Evolutionary conservation across 2,797 vertebrate species (phyloP).

Genomic region (Lacerta viridis): DNA sequence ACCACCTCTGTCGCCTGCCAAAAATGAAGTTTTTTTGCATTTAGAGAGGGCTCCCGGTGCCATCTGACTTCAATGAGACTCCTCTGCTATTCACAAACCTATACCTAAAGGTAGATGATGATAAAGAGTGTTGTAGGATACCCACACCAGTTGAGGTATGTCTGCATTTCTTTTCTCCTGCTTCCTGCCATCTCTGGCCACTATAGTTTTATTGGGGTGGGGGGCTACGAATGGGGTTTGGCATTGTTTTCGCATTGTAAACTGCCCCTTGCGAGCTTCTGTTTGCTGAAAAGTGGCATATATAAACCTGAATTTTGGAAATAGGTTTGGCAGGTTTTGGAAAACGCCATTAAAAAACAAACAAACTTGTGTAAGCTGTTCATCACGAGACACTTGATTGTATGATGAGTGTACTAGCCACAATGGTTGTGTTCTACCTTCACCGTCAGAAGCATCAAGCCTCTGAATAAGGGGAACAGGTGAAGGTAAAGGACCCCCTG

Average conservation of each 20-base stretch:
- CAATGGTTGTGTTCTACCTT: too few species aligned
- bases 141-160: too few species aligned
- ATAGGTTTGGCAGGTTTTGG: neutral
- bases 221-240: too few species aligned
- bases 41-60: neutral
- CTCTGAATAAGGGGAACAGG: too few species aligned
- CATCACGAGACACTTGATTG: neutral
- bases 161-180: neutral
- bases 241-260: too few species aligned
- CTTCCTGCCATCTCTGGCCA: neutral
- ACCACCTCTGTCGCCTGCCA: neutral
- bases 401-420: neutral
- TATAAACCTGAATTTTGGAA: neutral
- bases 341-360: neutral
- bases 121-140: neutral
- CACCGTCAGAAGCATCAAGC: too few species aligned
- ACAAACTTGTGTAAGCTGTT: neutral
- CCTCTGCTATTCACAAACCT: neutral
- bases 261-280: too few species aligned
- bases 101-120: neutral
- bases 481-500: too few species aligned
- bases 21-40: neutral
- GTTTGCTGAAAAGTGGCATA: too few species aligned
- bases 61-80: neutral
- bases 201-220: too few species aligned